Conservation (phyloP, 2,113 vertebrate genomes). For the Loxodonta africana region DNA sequence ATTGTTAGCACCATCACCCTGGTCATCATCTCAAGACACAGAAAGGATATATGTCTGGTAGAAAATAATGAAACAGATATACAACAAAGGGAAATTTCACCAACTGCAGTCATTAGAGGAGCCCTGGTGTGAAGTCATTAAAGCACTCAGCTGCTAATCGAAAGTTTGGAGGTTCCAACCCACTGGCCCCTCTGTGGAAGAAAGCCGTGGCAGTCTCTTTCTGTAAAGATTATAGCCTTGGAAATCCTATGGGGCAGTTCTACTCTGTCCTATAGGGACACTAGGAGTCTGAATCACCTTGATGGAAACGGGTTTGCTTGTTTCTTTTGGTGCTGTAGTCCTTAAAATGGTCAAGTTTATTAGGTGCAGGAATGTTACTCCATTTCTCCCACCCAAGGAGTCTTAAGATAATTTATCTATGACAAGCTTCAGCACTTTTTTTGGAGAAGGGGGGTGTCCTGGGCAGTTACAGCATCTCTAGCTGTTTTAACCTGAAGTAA, state of each 20-base stretch:
- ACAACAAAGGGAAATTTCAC: not conserved
- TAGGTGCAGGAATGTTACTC: not conserved
- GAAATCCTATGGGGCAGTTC: not conserved
- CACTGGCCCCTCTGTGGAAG: not conserved
- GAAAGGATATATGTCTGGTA: not conserved
- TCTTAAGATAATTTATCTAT: constrained; percentile 4
- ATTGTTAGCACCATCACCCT: not conserved
- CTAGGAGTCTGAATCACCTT: no score
- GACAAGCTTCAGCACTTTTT: not conserved
- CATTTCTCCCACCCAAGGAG: not conserved
- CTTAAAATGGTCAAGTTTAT: not conserved
- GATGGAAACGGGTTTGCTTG: no score
- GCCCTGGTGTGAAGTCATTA: not conserved
- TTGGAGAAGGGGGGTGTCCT: not conserved
- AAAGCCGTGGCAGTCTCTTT: not conserved
- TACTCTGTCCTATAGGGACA: no score
- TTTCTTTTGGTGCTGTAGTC: not conserved
- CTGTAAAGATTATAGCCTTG: not conserved
- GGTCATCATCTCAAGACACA: not conserved
- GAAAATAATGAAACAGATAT: not conserved
- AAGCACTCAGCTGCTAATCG: not conserved
- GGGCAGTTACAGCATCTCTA: not conserved
- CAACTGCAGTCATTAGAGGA: not conserved
- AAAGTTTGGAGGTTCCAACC: not conserved
- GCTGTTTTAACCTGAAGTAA: not conserved